phyloP scores from a whole-genome alignment of 1,140 invertebrate genomes.

The Agrypnia vestita region DNA sequence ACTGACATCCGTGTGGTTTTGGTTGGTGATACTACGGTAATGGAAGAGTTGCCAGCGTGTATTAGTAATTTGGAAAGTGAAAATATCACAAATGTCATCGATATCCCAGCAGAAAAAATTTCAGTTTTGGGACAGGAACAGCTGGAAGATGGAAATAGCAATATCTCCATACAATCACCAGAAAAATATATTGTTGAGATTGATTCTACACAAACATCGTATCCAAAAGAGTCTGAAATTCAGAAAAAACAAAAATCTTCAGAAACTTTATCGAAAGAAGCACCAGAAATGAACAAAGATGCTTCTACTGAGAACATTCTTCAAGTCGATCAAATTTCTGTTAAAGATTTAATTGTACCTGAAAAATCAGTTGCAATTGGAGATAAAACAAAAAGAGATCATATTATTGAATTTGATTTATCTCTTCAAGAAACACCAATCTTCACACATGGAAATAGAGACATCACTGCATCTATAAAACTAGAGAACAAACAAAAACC shows the following conservation, averaged over 20 bases:
- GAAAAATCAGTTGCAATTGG: neutral
- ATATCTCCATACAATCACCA: no score
- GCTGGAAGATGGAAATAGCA: no score
- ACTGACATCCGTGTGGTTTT: slow-evolving; percentile 16
- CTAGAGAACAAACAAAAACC: slow-evolving; percentile 58
- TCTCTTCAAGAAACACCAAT: slow-evolving; percentile 64
- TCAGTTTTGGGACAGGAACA: no score
- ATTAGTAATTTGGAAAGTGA: neutral
- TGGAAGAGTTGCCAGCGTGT: slow-evolving; percentile 19
- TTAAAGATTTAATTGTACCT: slow-evolving; percentile 7
- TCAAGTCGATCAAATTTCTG: slow-evolving; percentile 2
- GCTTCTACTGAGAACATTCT: neutral
- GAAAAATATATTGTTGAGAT: no score
- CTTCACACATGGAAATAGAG: slow-evolving; percentile 55
- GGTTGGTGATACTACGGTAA: slow-evolving; percentile 23
- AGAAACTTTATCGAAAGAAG: no score
- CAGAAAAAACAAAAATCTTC: no score
- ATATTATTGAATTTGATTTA: slow-evolving; percentile 64
- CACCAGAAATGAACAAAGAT: no score
- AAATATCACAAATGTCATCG: no score
- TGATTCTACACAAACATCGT: no score
- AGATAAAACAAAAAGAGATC: slow-evolving; percentile 47
- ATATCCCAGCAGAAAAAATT: no score
- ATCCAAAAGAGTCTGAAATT: no score
- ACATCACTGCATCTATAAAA: slow-evolving; percentile 62